Percentiles rank a stretch among this genome's conserved stretches.
Conservation (phyloP, 2,797 vertebrate genomes). For the Bovichtus diacanthus region DNA sequence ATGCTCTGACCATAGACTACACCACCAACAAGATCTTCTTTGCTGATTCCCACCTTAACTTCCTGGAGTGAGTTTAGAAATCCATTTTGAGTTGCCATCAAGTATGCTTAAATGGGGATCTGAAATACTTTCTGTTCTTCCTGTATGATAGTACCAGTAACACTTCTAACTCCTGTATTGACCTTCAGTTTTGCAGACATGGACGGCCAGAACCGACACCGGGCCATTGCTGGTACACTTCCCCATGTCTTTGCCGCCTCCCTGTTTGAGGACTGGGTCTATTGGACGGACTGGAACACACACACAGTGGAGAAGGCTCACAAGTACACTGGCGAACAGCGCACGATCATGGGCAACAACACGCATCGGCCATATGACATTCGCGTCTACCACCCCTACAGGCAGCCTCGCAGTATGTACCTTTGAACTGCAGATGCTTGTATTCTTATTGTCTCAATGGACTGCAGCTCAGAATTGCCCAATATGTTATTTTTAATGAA, state of each 20-base stretch:
- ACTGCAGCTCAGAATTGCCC: neutral
- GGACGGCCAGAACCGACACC: conserved; percentile 81
- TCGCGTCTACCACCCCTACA: conserved; percentile 81
- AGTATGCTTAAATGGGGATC: neutral
- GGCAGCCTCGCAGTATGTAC: conserved; percentile 77
- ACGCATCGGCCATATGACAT: conserved; percentile 82
- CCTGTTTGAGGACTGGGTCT: conserved; percentile 82
- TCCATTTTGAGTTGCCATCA: neutral
- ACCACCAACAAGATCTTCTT: conserved; percentile 85
- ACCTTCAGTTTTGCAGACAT: conserved; percentile 79
- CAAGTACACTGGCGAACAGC: conserved; percentile 80
- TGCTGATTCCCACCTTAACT: conserved; percentile 83
- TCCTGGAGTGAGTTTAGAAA: conserved; percentile 76
- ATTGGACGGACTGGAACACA: conserved; percentile 85
- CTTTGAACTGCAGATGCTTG: neutral
- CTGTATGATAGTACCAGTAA: neutral
- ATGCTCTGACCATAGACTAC: conserved; percentile 82
- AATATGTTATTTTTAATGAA: neutral
- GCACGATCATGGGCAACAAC: conserved; percentile 82
- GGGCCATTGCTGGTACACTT: conserved; percentile 77
- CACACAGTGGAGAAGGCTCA: conserved; percentile 82
- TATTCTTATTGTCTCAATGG: neutral
- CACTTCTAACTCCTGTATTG: neutral
- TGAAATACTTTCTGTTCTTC: neutral
- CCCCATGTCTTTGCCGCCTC: conserved; percentile 80